phyloP scores from a whole-genome alignment of 1,140 invertebrate species.

The Diorhabda elongata region DNA sequence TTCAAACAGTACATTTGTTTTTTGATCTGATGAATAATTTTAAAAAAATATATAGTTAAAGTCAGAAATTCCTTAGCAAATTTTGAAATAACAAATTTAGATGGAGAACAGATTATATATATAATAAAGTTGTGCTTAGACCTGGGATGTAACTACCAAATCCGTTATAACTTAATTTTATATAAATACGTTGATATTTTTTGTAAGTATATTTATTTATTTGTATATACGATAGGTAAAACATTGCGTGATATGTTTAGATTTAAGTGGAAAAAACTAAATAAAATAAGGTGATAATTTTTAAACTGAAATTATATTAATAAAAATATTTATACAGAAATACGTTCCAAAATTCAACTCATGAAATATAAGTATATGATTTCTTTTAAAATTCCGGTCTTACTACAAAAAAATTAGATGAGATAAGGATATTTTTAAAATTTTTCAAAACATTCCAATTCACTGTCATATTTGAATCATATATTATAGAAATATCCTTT shows the following conservation, averaged over 20 bases:
- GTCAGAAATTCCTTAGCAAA: too few species aligned
- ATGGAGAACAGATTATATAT: too few species aligned
- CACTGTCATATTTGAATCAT: too few species aligned
- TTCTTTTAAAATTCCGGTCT: too few species aligned
- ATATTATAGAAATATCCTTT: too few species aligned
- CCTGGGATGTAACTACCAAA: background rate
- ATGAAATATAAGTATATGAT: constrained; percentile 8
- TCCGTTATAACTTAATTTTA: background rate
- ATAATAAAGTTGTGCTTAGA: background rate
- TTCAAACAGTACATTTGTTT: too few species aligned
- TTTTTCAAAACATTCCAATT: too few species aligned
- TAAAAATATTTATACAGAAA: constrained; percentile 36
- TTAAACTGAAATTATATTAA: constrained; percentile 31
- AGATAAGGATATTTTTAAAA: too few species aligned
- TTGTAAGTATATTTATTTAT: constrained; percentile 28
- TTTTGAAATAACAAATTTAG: too few species aligned
- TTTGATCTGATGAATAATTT: too few species aligned
- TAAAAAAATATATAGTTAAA: too few species aligned
- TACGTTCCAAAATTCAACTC: constrained; percentile 35
- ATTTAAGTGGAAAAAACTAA: constrained; percentile 27
- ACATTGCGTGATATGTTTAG: constrained; percentile 37
- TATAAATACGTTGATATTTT: constrained; percentile 6
- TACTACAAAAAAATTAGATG: too few species aligned
- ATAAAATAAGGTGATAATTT: constrained; percentile 34
- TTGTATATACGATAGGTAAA: constrained; percentile 33